phyloP scores from a whole-genome alignment of 2,888 invertebrate species.

The Masnerella sp. region DNA sequence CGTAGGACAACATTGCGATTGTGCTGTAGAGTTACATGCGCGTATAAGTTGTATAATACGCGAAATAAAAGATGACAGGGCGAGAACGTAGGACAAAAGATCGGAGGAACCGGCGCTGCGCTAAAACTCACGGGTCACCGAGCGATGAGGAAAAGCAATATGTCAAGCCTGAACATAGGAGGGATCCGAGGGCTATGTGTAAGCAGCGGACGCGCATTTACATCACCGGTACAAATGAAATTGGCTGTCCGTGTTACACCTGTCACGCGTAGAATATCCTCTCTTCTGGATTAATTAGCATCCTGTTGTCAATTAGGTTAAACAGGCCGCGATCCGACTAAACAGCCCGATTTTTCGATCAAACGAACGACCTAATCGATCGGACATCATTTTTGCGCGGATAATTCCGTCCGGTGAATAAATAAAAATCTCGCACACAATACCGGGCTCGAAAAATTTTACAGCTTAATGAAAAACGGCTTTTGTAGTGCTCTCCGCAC shows the following conservation, averaged over 20 bases:
- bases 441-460: too few relatives aligned
- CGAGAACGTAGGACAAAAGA: slow-evolving; percentile 22
- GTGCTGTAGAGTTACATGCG: too few relatives aligned
- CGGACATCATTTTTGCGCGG: too few relatives aligned
- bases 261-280: slow-evolving; percentile 27
- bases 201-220: slow-evolving; percentile 28
- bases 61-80: slow-evolving; percentile 12
- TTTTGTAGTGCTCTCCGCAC: too few relatives aligned
- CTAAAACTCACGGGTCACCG: slow-evolving; percentile 32
- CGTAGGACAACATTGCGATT: too few relatives aligned
- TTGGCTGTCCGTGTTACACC: slow-evolving; percentile 31
- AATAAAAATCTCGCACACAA: too few relatives aligned
- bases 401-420: too few relatives aligned
- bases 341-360: too few relatives aligned
- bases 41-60: slow-evolving; percentile 18
- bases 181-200: slow-evolving; percentile 34
- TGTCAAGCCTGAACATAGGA: slow-evolving; percentile 27
- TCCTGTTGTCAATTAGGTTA: slow-evolving; percentile 37
- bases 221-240: slow-evolving; percentile 32
- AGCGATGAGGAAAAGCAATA: slow-evolving; percentile 41
- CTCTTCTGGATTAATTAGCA: slow-evolving; percentile 35
- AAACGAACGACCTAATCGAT: too few relatives aligned
- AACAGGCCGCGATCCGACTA: slow-evolving; percentile 11
- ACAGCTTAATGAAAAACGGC: too few relatives aligned
- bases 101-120: slow-evolving; percentile 16